Evolutionary conservation across 1,140 invertebrate species (phyloP).

Genomic region (Aethina tumida): DNA sequence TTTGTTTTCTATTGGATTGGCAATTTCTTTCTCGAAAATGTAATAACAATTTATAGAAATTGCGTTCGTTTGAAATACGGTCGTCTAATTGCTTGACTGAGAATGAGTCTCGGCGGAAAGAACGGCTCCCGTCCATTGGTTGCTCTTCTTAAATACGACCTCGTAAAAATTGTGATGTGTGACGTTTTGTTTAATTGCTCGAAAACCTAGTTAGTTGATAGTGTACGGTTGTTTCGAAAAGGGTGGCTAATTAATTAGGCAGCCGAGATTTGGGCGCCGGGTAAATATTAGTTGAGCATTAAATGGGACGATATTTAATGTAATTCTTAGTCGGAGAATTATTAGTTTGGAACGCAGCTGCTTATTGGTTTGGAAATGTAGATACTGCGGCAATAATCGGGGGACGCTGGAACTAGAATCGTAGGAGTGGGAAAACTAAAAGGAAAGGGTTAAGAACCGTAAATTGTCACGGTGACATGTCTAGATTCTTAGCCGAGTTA

Average conservation of each 20-base stretch:
- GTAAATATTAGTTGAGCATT: too few relatives aligned
- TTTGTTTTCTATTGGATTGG: slow-evolving; percentile 19
- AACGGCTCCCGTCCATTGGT: slow-evolving; percentile 11
- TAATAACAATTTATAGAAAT: slow-evolving; percentile 28
- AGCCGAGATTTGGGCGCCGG: slow-evolving; percentile 1
- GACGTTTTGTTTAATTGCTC: too few relatives aligned
- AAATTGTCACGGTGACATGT: slow-evolving; percentile 25
- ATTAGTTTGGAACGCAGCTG: slow-evolving; percentile 27
- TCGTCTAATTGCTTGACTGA: slow-evolving; percentile 25
- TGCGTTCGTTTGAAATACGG: slow-evolving; percentile 23
- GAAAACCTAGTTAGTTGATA: too few relatives aligned
- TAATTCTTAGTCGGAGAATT: slow-evolving; percentile 20
- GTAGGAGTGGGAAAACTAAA: too few relatives aligned
- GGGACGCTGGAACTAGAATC: too few relatives aligned
- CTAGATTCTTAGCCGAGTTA: slow-evolving; percentile 32
- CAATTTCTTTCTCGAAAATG: slow-evolving; percentile 14
- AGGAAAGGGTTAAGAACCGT: slow-evolving; percentile 30
- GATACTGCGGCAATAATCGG: slow-evolving; percentile 30
- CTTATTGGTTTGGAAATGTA: slow-evolving; percentile 32
- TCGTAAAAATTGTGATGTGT: slow-evolving; percentile 25
- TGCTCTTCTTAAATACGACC: slow-evolving; percentile 14
- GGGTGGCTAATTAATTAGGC: neutral
- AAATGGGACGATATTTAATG: slow-evolving; percentile 15
- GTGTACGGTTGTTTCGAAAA: too few relatives aligned
- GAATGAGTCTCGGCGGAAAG: slow-evolving; percentile 23